Base-by-base conservation (phyloP, 1,140 invertebrate species). In the Trichoplusia ni region DNA sequence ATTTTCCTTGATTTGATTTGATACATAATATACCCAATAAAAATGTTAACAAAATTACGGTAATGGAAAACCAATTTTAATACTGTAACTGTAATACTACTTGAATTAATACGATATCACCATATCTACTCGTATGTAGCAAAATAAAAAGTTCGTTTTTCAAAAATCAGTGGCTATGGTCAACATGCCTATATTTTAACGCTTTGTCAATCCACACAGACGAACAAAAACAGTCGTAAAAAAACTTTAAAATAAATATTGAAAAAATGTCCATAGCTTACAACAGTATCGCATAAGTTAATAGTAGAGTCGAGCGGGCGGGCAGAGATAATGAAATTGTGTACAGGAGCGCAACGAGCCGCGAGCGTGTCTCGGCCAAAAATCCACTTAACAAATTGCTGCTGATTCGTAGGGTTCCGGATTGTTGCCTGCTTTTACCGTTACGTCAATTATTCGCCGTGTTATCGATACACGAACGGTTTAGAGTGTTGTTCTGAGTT, bases 381-480 rank as follows among this genome's bases (percentile, higher is more conserved):
- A 90, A 90, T 90, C 87, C 87, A 89, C 86, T 90, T 90, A 90
- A 90, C 87, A 90, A 90, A 90, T 90, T 90, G 87, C 86, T 88
- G 87, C 84, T 90, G 86, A 90, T 90, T 89, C 87, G 86, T 82
- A 87, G 84, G 87, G 87, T 86, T 89, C 83, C 79, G 83, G 82
- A 82, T 90, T 87, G 84, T 90, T 88, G 82, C 71, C 81, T 78
- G 84, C 81, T 86, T 84, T 86, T 83, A 88, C 82, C 77, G 81
- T 78, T 76, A 77, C 81, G 83, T 84, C 84, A 86, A 79, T 86
- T 89, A 83, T 85, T 77, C 78, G 69, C 63, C 65, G 71, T 78
- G 82, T 75, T 86, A 85, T 86, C 75, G 76, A 81, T 85, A 82
- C 78, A 66, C 73, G 72, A 81, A 76, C 69, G 76, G 44, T 75